phyloP scores from a whole-genome alignment of 2,888 invertebrate species.

The Hipparchia sbordonii region DNA sequence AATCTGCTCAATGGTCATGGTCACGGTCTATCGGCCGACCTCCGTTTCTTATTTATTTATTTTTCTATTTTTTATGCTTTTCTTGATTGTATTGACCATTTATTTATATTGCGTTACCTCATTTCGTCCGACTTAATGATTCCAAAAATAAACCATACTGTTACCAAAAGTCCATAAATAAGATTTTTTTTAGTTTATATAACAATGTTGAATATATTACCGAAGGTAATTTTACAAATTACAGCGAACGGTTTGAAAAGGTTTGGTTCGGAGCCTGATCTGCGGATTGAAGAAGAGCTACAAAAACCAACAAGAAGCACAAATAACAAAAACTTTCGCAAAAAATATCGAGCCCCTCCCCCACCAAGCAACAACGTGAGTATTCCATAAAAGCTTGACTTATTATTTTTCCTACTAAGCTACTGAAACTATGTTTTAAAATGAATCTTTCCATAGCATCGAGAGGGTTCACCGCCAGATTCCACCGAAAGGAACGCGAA shows the following conservation, averaged over 20 bases:
- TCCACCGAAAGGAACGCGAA: constrained; percentile 80
- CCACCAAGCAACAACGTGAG: constrained; percentile 79
- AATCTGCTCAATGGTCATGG: too few relatives aligned
- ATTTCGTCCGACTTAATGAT: too few relatives aligned
- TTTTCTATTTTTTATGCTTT: too few relatives aligned
- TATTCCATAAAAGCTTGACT: background rate
- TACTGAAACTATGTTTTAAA: background rate
- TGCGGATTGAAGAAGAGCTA: constrained; percentile 75
- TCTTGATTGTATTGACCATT: too few relatives aligned
- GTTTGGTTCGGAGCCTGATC: constrained; percentile 90
- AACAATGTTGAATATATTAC: background rate
- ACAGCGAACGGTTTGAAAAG: constrained; percentile 72
- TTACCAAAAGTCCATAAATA: too few relatives aligned
- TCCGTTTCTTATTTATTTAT: too few relatives aligned
- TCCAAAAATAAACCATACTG: too few relatives aligned
- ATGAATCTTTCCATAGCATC: constrained; percentile 53
- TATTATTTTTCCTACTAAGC: background rate
- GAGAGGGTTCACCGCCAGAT: constrained; percentile 83
- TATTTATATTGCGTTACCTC: too few relatives aligned
- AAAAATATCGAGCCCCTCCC: constrained; percentile 90
- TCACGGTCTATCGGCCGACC: too few relatives aligned
- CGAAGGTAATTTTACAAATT: background rate
- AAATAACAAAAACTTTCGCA: constrained; percentile 84
- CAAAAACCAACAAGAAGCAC: constrained; percentile 56
- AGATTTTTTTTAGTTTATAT: background rate